Evolutionary conservation across 2,888 invertebrate genomes (phyloP), one percentile per base, ranked within the genome.

Genomic region (Octodonta nipae): DNA sequence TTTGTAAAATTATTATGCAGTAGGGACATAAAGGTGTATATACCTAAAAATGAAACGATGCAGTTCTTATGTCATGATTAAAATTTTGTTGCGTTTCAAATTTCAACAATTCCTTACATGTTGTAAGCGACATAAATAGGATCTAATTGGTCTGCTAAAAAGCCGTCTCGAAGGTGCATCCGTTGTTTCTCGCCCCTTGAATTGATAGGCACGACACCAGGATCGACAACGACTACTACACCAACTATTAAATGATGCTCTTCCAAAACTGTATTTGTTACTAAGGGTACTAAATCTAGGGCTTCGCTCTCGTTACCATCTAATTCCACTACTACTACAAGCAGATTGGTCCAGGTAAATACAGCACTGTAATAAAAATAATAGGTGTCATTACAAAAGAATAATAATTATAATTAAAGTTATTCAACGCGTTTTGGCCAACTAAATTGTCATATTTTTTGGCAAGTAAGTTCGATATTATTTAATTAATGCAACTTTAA

Each of bases 61-160:
- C n/a, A n/a, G n/a, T n/a, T n/a, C n/a, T n/a, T n/a, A n/a, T n/a
- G n/a, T n/a, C n/a, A n/a, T n/a, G n/a, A n/a, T n/a, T n/a, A n/a
- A n/a, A n/a, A n/a, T n/a, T n/a, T n/a, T n/a, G n/a, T n/a, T n/a
- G n/a, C n/a, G n/a, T n/a, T n/a, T n/a, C n/a, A n/a, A n/a, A n/a
- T n/a, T n/a, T 22, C 11, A 22, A 22, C n/a, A 2, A n/a, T 4
- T 42, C 68, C n/a, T n/a, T 85, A 96, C 95, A 96, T 96, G 62
- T 96, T 96, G 65, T 98, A 98, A 43, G 98, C 96, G 49, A 98
- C 96, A 64, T 98, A 98, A 52, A 98, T 96, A 32, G 98, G 96
- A 67, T 99, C 98, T 42, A 98, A 75, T 65, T 96, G 95, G 68
- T 98, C 98, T 29, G 93, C 93, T 41, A 99, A 74, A 69, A 98